Base-by-base conservation (phyloP, 2,113 vertebrate species). In the Macaca mulatta region DNA sequence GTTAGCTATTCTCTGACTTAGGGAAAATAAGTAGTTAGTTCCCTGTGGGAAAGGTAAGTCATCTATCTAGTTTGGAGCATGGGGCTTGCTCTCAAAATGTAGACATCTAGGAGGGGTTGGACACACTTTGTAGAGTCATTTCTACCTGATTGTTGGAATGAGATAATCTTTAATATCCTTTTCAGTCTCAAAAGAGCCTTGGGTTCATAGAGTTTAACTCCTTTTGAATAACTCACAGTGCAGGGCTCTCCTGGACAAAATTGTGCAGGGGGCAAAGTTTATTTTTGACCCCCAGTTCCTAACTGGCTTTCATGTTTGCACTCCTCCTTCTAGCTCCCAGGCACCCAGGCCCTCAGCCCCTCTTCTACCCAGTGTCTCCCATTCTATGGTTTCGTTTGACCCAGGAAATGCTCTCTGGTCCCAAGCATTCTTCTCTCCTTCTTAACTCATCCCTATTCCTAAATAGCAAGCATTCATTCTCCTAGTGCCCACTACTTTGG, bases 91-190 rank as follows among this genome's bases (percentile, higher is more conserved):
- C 74, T 92, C 83, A 86, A 93, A 93, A 89, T 43, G 75, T 22
- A 59, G 83, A 89, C 72, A 45, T 72, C 40, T 35, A 72, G 78
- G 40, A 6, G 40, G 77, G 43, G 48, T 5, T 64, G 30, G 81
- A 83, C 35, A 83, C 27, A 72, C 22, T 78, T 87, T 64, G 45
- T 40, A 10, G 30, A 55, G 18, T 72, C 14, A 74, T 85, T 77
- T 92, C 52, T 75, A 75, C 55, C 61, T 38, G 48, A 40, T 38
- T 81, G 35, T 50, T 50, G 89, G 87, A 86, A 35, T 13, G 8
- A 52, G 74, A 50, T n/a, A 25, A 72, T 70, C 84, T 95, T 96
- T 38, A 86, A 90, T 70, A 35, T 59, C 40, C 83, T 92, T 91
- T 50, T 35, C 3, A 1, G 38, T 90, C 77, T 84, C 18, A 4